Conservation (phyloP, 2,888 invertebrate species). For the Oligia fasciuncula region DNA sequence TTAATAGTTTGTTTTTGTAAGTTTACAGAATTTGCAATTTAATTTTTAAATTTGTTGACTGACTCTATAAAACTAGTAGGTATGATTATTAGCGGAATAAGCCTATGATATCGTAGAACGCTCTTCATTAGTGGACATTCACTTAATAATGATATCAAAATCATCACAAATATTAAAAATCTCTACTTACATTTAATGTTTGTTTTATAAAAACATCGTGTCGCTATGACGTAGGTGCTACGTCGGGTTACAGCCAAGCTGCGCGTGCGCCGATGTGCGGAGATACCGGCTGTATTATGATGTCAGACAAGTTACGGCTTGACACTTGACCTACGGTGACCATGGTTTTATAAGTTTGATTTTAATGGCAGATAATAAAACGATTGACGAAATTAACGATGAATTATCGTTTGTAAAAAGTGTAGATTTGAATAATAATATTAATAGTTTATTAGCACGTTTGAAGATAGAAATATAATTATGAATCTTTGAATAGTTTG, state of each 20-base stretch:
- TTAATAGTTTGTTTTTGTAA: too few species aligned
- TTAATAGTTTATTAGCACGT: too few species aligned
- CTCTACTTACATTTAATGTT: slow-evolving; percentile 1
- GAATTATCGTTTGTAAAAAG: not conserved
- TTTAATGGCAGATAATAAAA: not conserved
- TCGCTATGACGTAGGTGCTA: slow-evolving; percentile 37
- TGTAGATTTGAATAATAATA: not conserved
- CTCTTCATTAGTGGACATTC: not conserved
- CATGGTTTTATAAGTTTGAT: slow-evolving; percentile 53
- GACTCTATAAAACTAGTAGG: not conserved
- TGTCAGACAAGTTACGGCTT: slow-evolving; percentile 69
- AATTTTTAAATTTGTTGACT: not conserved
- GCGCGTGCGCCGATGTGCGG: slow-evolving; percentile 52
- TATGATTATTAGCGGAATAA: not conserved
- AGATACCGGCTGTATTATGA: slow-evolving; percentile 64
- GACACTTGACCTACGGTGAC: slow-evolving; percentile 81
- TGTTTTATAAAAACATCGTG: slow-evolving; percentile 19
- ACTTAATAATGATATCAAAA: not conserved
- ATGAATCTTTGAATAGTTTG: not conserved
- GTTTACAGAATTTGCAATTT: too few species aligned
- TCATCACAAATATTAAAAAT: not conserved
- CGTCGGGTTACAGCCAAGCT: not conserved
- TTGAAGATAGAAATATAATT: not conserved
- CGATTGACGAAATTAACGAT: slow-evolving; percentile 1
- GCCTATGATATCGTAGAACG: not conserved